Evolutionary conservation across 2,888 invertebrate species (phyloP), one percentile per base, ranked within the genome.

Genomic region (Eupithecia tripunctaria): DNA sequence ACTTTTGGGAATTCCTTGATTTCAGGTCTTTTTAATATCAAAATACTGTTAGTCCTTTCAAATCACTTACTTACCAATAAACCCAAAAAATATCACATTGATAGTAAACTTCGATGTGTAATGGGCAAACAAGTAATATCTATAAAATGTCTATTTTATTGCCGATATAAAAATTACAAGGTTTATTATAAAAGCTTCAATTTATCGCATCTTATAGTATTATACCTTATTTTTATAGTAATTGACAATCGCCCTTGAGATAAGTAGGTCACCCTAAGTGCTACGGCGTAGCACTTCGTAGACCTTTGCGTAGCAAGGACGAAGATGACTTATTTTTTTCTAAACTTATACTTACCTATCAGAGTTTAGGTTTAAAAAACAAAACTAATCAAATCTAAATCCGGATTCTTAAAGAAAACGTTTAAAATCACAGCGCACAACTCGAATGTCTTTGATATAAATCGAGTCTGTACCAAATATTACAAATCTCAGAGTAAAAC

Each of bases 261-360:
- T 64, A 75, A 67, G 72, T 75, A 70, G 75, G 72, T 70, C 75
- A 72, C 63, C 43, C 70, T 75, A 78, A 73, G 68, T 72, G 73
- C 80, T 80, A 80, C 79, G 76, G 63, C 81, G 79, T 80, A 79
- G 79, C 67, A 14, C 56, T 25, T 68, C 75, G 76, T 51, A 73
- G 41, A n/a, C 56, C 25, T 7, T 15, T 21, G 18, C 29, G 56
- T 60, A 68, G 51, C 51, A 27, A 38, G 14, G 64, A 65, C 27
- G 43, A 10, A 29, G 15, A 66, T n/a, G n/a, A n/a, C n/a, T n/a
- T 62, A 8, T 25, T 5, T 5, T 56, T 5, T 56, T 3, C 21
- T 10, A 21, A n/a, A 51, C 1, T 47, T n/a, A n/a, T n/a, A n/a
- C n/a, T n/a, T n/a, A n/a, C n/a, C n/a, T 51, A 21, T 10, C 21